A percentile compares a stretch with the other conserved stretches of the same genome.
phyloP scores from a whole-genome alignment of 2,797 vertebrate species.

The Cyprinodon diabolis region DNA sequence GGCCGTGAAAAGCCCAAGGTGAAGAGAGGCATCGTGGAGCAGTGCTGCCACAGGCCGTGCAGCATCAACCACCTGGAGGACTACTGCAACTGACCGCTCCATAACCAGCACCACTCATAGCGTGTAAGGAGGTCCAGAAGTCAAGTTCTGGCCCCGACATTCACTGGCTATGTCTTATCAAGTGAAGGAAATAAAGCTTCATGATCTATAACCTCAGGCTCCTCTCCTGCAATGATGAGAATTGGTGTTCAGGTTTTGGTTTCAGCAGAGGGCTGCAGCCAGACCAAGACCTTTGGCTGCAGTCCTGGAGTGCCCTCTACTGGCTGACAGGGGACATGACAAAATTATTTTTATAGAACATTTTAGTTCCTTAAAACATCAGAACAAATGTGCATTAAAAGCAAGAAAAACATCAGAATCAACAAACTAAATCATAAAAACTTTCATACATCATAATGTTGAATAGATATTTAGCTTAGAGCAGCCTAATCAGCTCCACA shows the following conservation, averaged over 20 bases:
- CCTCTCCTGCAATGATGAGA: conserved; percentile 56
- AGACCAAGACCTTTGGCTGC: conserved; percentile 26
- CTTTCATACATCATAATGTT: too few species aligned
- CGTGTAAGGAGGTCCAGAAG: conserved; percentile 50
- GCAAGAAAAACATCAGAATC: too few species aligned
- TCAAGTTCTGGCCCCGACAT: conserved; percentile 44
- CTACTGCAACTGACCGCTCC: conserved; percentile 85
- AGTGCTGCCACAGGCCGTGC: conserved; percentile 88
- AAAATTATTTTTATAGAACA: too few species aligned
- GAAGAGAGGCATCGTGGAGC: conserved; percentile 91
- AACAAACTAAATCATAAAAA: too few species aligned
- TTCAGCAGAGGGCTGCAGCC: neutral
- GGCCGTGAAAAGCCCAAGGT: conserved; percentile 73
- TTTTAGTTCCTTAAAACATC: too few species aligned
- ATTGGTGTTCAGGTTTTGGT: conserved; percentile 26
- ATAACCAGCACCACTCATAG: conserved; percentile 38
- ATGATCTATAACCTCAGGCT: conserved; percentile 64
- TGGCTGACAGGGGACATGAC: conserved; percentile 50
- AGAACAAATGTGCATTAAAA: too few species aligned
- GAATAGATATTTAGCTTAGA: too few species aligned
- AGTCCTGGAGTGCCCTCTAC: conserved; percentile 71
- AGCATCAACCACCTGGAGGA: conserved; percentile 88
- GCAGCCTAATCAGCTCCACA: too few species aligned
- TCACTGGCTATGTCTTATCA: conserved; percentile 68
- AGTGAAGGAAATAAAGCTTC: conserved; percentile 72